Evolutionary conservation across 2,888 invertebrate genomes (phyloP).

Genomic region (Julus scanicus): DNA sequence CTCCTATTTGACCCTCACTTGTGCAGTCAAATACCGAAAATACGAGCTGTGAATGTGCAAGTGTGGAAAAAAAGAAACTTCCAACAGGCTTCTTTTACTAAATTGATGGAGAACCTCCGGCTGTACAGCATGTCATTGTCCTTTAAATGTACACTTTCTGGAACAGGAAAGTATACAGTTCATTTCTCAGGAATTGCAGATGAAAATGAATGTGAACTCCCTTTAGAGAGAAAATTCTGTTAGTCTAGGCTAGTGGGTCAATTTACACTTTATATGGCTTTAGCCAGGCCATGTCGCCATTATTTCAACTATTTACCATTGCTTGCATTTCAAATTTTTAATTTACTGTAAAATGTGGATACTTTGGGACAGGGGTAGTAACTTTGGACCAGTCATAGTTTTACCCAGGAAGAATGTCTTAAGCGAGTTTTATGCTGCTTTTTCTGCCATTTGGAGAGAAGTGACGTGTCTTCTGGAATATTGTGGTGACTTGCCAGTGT

Average conservation of each 20-base stretch:
- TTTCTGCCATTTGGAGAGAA: too few species aligned
- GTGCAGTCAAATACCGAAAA: neutral
- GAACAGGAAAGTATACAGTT: neutral
- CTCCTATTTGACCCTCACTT: neutral
- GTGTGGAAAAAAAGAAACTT: neutral
- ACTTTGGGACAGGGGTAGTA: too few species aligned
- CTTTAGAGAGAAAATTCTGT: neutral
- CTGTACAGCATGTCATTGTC: neutral
- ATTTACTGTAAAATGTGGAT: too few species aligned
- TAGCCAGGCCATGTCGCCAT: too few species aligned
- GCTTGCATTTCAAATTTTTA: too few species aligned
- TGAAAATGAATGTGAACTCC: constrained; percentile 13
- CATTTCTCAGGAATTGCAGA: neutral
- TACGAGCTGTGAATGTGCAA: neutral
- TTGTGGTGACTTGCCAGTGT: too few species aligned
- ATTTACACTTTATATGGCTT: neutral
- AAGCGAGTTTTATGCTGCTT: too few species aligned
- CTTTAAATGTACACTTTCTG: neutral
- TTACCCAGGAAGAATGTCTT: too few species aligned
- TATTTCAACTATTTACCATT: too few species aligned
- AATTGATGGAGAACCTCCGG: neutral
- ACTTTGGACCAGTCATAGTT: too few species aligned
- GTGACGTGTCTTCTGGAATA: too few species aligned
- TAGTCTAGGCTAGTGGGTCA: neutral
- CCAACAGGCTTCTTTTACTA: neutral